Percentiles rank a stretch among this genome's conserved stretches.
Conservation (phyloP, 2,888 invertebrate species). For the Drosophila pullipes region DNA sequence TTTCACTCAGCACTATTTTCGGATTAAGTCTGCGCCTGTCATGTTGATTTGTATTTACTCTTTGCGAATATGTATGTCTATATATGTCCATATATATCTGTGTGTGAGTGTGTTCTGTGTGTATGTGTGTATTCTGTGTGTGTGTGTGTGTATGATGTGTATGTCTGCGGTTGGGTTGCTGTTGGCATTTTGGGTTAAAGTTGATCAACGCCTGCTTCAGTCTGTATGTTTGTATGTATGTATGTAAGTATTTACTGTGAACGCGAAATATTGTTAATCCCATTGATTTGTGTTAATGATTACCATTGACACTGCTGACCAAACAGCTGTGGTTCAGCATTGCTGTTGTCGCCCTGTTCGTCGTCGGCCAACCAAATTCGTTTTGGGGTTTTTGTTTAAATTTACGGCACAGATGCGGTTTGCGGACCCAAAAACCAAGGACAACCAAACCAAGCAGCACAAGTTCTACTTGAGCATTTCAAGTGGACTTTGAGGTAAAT, state of each 20-base stretch:
- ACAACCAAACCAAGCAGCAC: conserved; percentile 13
- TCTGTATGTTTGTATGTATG: background rate
- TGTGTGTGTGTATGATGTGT: conserved; percentile 18
- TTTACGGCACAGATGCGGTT: conserved; percentile 42
- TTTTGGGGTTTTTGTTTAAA: conserved; percentile 63
- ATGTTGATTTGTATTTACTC: conserved; percentile 69
- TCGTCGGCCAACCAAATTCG: conserved; percentile 39
- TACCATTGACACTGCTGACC: conserved; percentile 69
- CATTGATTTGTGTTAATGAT: conserved; percentile 75
- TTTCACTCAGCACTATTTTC: conserved; percentile 72
- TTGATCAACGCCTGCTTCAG: conserved; percentile 47
- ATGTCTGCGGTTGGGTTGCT: conserved; percentile 67
- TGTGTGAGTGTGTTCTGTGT: conserved; percentile 10
- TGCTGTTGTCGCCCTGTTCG: conserved; percentile 14
- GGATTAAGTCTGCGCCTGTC: conserved; percentile 74
- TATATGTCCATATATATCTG: conserved; percentile 15
- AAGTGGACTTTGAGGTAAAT: conserved; percentile 67
- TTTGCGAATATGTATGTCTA: conserved; percentile 21
- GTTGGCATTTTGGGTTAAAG: conserved; percentile 55
- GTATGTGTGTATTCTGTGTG: conserved; percentile 7
- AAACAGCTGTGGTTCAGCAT: conserved; percentile 16
- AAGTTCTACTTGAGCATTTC: conserved; percentile 52
- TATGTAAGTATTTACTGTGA: conserved; percentile 4
- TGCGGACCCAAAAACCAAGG: conserved; percentile 15
- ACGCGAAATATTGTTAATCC: conserved; percentile 45